Percentiles rank a stretch among this genome's conserved stretches.
These are phyloP conservation scores for Drosophila navojoa DNA, from an alignment of 1,140 invertebrate genomes.

Conservation along the genomic window DNA sequence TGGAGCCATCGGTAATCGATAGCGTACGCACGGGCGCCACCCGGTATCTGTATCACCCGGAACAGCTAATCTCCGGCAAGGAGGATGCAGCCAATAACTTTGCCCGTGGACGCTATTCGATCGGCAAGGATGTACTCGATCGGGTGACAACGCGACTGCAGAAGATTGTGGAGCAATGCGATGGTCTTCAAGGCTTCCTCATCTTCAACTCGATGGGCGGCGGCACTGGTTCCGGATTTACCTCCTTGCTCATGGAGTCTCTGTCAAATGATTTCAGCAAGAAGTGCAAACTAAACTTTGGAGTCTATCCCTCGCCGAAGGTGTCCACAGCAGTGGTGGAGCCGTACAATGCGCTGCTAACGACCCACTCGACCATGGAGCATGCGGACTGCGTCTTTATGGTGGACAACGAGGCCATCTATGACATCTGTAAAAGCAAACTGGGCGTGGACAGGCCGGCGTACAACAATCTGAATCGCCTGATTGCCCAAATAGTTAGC, in stretches of 20 bases:
- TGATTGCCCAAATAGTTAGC: constrained; percentile 89
- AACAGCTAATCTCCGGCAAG: constrained; percentile 90
- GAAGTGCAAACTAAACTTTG: constrained; percentile 89
- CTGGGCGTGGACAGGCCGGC: constrained; percentile 89
- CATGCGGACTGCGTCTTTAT: constrained; percentile 92
- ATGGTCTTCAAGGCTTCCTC: constrained; percentile 91
- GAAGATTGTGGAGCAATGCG: constrained; percentile 92
- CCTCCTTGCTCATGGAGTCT: constrained; percentile 88
- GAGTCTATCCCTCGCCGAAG: constrained; percentile 90
- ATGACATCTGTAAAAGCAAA: constrained; percentile 90
- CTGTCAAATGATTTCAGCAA: constrained; percentile 87
- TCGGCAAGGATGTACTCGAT: constrained; percentile 91
- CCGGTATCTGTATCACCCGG: constrained; percentile 88
- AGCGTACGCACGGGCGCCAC: constrained; percentile 87
- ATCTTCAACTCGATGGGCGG: constrained; percentile 93
- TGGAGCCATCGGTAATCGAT: constrained; percentile 86
- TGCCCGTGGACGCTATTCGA: constrained; percentile 90
- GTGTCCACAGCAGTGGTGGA: constrained; percentile 93
- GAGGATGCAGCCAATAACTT: constrained; percentile 94
- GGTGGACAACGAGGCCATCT: constrained; percentile 94
- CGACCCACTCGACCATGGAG: constrained; percentile 90
- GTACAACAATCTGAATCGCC: constrained; percentile 90
- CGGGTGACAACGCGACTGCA: constrained; percentile 88
- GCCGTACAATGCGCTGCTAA: constrained; percentile 93
- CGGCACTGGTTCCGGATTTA: constrained; percentile 91